phyloP scores from a whole-genome alignment of 2,888 invertebrate genomes.

The Nephrocerus scutellatus region DNA sequence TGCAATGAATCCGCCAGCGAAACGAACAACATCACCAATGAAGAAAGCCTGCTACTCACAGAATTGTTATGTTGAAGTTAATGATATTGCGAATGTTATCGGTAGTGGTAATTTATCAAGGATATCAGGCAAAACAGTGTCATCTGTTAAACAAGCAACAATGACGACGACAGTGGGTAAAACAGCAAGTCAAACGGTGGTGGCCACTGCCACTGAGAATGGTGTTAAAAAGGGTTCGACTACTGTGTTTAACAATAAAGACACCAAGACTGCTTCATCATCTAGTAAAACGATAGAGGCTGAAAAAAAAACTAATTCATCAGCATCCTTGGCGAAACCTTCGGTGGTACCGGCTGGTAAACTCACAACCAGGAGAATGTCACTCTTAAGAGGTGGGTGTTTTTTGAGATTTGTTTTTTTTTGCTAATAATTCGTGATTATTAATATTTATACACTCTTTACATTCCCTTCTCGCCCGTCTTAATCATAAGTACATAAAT shows the following conservation, averaged over 20 bases:
- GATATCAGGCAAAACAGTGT: no score
- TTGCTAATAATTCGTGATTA: no score
- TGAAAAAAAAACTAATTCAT: not conserved
- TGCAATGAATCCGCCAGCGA: conserved; percentile 29
- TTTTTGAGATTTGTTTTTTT: no score
- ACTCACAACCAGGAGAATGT: conserved; percentile 17
- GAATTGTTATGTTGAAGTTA: conserved; percentile 8
- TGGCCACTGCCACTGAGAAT: conserved; percentile 14
- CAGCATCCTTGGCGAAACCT: conserved; percentile 19
- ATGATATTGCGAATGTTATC: not conserved
- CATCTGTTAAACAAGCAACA: conserved; percentile 22
- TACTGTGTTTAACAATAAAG: conserved; percentile 8
- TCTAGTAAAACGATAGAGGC: not conserved
- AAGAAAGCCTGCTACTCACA: conserved; percentile 9
- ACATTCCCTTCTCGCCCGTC: no score
- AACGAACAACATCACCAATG: conserved; percentile 21
- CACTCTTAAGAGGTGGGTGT: conserved; percentile 17
- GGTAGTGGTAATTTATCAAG: no score
- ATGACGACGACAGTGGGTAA: conserved; percentile 11
- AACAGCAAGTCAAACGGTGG: conserved; percentile 8
- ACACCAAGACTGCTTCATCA: not conserved
- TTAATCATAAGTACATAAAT: no score
- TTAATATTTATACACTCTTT: no score
- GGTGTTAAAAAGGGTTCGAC: conserved; percentile 7
- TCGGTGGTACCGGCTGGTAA: not conserved